Evolutionary conservation across 2,797 vertebrate genomes (phyloP).

Genomic region (Rallus crepitans): DNA sequence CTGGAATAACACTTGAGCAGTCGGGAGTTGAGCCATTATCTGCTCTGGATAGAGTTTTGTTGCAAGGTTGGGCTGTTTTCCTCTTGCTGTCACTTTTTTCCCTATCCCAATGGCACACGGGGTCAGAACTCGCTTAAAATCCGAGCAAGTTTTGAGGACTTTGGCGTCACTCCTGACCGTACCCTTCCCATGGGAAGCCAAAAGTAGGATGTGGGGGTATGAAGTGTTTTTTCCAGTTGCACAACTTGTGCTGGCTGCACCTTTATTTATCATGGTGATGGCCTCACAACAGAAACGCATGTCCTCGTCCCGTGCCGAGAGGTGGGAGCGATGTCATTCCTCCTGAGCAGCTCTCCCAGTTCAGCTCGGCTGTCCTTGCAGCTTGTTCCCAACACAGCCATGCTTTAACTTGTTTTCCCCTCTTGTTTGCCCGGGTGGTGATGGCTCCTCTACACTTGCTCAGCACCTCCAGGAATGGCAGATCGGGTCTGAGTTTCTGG

Average conservation of each 20-base stretch:
- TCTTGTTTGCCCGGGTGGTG: accelerated
- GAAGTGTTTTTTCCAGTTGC: slow-evolving; percentile 70
- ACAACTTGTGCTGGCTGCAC: slow-evolving; percentile 59
- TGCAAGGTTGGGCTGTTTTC: not conserved
- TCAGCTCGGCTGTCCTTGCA: not conserved
- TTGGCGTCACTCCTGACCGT: not conserved
- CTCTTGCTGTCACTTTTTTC: accelerated
- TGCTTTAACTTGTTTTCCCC: not conserved
- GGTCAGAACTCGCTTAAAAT: not conserved
- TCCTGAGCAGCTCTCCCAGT: not conserved
- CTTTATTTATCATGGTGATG: slow-evolving; percentile 70
- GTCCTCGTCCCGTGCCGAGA: not conserved
- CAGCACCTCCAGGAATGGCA: not conserved
- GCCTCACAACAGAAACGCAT: slow-evolving; percentile 49
- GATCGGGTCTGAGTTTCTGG: accelerated
- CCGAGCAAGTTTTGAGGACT: not conserved
- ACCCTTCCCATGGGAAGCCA: slow-evolving; percentile 41
- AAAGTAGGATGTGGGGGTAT: slow-evolving; percentile 27
- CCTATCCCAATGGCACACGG: not conserved
- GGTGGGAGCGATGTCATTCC: not conserved
- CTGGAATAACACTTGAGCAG: not conserved
- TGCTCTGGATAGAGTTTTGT: not conserved
- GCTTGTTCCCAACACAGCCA: not conserved
- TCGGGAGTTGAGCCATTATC: not conserved
- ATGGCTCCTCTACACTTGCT: not conserved